A percentile compares a stretch with the other conserved stretches of the same genome.
Conservation (phyloP, 2,113 vertebrate genomes). For the Dasyurus viverrinus region DNA sequence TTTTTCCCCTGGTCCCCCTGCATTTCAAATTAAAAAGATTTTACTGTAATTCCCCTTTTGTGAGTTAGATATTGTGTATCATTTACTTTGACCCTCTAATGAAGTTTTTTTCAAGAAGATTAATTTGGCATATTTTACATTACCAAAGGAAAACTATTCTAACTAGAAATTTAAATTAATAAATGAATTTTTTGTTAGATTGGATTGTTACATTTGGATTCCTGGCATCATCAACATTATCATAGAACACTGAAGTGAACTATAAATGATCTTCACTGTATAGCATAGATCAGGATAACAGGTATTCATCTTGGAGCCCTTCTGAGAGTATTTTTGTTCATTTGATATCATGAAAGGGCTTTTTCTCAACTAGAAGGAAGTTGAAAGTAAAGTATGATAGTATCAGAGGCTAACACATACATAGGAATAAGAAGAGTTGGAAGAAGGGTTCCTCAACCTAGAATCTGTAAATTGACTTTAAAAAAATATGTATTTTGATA, state of each 20-base stretch:
- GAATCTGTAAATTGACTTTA: neutral
- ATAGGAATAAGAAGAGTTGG: neutral
- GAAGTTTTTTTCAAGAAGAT: slow-evolving; percentile 25
- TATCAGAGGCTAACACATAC: neutral
- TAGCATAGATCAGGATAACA: neutral
- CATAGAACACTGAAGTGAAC: neutral
- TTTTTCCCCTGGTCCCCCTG: slow-evolving; percentile 34
- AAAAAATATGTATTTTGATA: neutral
- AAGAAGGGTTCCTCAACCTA: neutral
- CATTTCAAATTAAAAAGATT: slow-evolving; percentile 46
- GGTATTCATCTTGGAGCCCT: neutral
- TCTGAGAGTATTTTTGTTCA: neutral
- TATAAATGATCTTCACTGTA: neutral
- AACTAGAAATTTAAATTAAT: neutral
- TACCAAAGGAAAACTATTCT: neutral
- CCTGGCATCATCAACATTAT: neutral
- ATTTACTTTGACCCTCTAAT: slow-evolving; percentile 1
- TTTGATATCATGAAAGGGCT: neutral
- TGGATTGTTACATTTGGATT: neutral
- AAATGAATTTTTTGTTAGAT: neutral
- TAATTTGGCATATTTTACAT: neutral
- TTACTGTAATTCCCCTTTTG: slow-evolving; percentile 36
- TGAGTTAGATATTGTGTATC: slow-evolving; percentile 23
- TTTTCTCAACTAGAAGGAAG: neutral
- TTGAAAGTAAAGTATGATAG: neutral